phyloP scores from a whole-genome alignment of 1,140 invertebrate genomes.

The Drosophila littoralis region DNA sequence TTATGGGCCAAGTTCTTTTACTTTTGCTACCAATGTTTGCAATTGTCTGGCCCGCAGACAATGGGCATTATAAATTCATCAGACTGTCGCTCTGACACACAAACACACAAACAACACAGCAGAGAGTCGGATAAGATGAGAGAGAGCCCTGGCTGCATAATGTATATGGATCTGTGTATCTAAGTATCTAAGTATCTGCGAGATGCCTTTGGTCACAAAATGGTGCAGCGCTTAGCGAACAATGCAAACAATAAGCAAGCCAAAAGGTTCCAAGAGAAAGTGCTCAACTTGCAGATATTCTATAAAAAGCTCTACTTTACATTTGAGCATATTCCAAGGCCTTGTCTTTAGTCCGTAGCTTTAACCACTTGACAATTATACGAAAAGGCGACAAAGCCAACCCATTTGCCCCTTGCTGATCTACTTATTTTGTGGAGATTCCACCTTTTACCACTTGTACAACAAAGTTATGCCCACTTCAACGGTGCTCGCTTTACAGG shows the following conservation, averaged over 20 bases:
- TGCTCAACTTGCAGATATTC: background rate
- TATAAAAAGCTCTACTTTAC: background rate
- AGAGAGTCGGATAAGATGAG: background rate
- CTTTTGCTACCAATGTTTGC: slow-evolving; percentile 51
- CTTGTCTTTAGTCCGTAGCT: too few relatives aligned
- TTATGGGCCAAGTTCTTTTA: slow-evolving; percentile 52
- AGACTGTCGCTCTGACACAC: slow-evolving; percentile 56
- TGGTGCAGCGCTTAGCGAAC: slow-evolving; percentile 73
- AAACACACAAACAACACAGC: slow-evolving; percentile 30
- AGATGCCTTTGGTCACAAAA: slow-evolving; percentile 66
- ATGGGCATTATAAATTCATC: slow-evolving; percentile 82
- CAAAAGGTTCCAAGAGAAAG: background rate
- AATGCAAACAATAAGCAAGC: slow-evolving; percentile 61
- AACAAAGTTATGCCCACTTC: background rate
- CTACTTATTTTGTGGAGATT: too few relatives aligned
- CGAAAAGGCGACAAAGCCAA: too few relatives aligned
- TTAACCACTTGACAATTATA: too few relatives aligned
- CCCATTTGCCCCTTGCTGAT: too few relatives aligned
- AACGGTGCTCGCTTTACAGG: background rate
- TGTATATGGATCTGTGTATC: slow-evolving; percentile 46
- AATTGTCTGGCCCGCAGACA: slow-evolving; percentile 77
- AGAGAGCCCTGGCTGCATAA: slow-evolving; percentile 57
- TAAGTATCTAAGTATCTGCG: slow-evolving; percentile 50
- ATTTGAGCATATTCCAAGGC: too few relatives aligned
- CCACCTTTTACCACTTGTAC: too few relatives aligned